phyloP scores from a whole-genome alignment of 2,888 invertebrate species.

The Helicoverpa assulta region DNA sequence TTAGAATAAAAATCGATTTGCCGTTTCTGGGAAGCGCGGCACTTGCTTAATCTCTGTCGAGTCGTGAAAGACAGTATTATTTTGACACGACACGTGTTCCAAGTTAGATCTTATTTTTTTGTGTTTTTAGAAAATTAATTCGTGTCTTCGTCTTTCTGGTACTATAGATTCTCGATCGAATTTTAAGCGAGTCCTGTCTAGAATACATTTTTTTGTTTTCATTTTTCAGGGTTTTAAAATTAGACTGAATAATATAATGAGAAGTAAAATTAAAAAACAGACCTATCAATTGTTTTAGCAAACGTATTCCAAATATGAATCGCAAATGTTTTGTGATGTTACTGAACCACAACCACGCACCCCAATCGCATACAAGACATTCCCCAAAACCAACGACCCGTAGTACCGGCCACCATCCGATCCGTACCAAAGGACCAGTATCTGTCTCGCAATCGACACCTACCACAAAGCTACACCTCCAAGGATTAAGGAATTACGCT shows the following conservation, averaged over 20 bases:
- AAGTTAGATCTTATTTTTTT: constrained; percentile 69
- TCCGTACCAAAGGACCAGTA: constrained; percentile 39
- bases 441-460: constrained; percentile 70
- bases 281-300: no score
- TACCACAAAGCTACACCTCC: constrained; percentile 45
- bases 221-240: no score
- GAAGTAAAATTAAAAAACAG: no score
- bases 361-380: constrained; percentile 17
- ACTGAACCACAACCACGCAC: not conserved
- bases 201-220: not conserved
- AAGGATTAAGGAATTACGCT: constrained; percentile 66
- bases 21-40: constrained; percentile 83
- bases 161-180: constrained; percentile 28
- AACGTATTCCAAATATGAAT: not conserved
- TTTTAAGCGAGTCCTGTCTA: not conserved
- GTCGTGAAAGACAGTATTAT: constrained; percentile 80
- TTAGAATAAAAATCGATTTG: constrained; percentile 77
- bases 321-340: not conserved
- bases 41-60: constrained; percentile 86
- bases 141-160: constrained; percentile 11
- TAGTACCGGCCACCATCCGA: constrained; percentile 17
- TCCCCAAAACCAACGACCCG: constrained; percentile 6
- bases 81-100: constrained; percentile 83
- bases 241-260: no score
- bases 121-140: constrained; percentile 58